Percentiles rank a stretch among this genome's conserved stretches.
These are phyloP conservation scores for Callyntrura guangdongensis DNA, from an alignment of 2,888 invertebrate genomes.

Conservation along the genomic window DNA sequence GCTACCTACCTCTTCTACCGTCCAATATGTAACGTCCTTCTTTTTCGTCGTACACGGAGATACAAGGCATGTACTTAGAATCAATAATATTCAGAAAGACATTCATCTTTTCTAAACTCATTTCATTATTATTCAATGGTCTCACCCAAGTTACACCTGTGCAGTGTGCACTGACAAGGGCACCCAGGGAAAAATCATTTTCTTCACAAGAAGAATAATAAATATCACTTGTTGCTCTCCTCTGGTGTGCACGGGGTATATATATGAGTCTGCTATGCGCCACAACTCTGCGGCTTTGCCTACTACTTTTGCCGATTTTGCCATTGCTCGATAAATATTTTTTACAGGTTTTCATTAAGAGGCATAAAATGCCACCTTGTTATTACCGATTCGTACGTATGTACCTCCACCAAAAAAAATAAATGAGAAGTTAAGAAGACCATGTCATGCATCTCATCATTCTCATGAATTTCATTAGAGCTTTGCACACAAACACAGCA, in stretches of 20 bases:
- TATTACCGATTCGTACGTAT: slow-evolving; percentile 64
- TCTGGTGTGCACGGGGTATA: neutral
- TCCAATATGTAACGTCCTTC: neutral
- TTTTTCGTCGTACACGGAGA: neutral
- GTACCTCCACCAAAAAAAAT: slow-evolving; percentile 36
- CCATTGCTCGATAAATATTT: slow-evolving; percentile 44
- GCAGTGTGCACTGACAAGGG: slow-evolving; percentile 33
- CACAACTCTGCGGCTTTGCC: neutral
- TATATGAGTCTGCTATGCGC: neutral
- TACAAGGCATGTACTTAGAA: slow-evolving; percentile 22
- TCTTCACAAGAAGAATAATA: slow-evolving; percentile 55
- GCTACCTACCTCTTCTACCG: neutral
- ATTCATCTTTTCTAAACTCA: slow-evolving; percentile 69
- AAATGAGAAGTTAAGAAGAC: slow-evolving; percentile 71
- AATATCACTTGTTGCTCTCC: slow-evolving; percentile 64
- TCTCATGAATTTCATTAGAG: slow-evolving; percentile 78
- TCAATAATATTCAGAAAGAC: slow-evolving; percentile 54
- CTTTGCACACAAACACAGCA: slow-evolving; percentile 1
- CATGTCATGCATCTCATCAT: slow-evolving; percentile 78
- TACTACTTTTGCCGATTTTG: slow-evolving; percentile 25
- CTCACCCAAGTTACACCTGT: slow-evolving; percentile 78
- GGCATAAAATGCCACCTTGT: slow-evolving; percentile 76
- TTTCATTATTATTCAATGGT: slow-evolving; percentile 73
- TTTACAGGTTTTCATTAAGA: slow-evolving; percentile 75
- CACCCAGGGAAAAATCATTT: slow-evolving; percentile 30